Base-by-base conservation (phyloP, 2,113 vertebrate species). In the Panthera leo region DNA sequence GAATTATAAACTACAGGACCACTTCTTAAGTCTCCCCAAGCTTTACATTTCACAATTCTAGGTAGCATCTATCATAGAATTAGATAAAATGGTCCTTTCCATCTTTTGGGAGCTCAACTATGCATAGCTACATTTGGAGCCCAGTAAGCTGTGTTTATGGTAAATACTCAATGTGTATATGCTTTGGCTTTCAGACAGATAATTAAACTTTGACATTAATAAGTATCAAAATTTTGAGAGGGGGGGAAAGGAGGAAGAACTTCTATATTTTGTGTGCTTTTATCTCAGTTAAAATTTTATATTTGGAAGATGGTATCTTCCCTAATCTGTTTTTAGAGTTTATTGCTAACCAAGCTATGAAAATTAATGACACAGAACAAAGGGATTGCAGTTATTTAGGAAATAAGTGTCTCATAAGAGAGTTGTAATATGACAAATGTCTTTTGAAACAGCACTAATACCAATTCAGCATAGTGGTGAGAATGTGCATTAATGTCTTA, bases 391-490 rank as follows among this genome's bases (percentile, higher is more conserved):
- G 1, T 86, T 92, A 4, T 67, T 94, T 96, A 91, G 71, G 23
- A 76, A 82, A 85, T 93, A 93, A 95, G 10, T 89, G 71, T 58
- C 70, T 93, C 13, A 13, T 76, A 85, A 65, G 18, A 55, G 68
- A 96, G 9, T 19, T 5, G 0, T 91, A 68, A 97, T 97, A 80
- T 48, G 80, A 84, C 34, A 97, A 79, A 71, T 71, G 23, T 68
- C 36, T 91, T 73, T 42, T 86, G 42, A 75, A 96, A 12, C 0
- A 63, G 11, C 53, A 19, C 53, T 78, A 29, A 36, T 29, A n/a
- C 15, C 67, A 76, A 73, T 61, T 7, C 68, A 97, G 11, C 34
- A 82, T 3, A 31, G 58, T 16, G 67, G 18, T 51, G 2, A 19
- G 48, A 2, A 71, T 25, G 3, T 19, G 13, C 34, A 70, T 31